Base-by-base conservation (phyloP, 2,888 invertebrate genomes). In the Amphipyra berbera region DNA sequence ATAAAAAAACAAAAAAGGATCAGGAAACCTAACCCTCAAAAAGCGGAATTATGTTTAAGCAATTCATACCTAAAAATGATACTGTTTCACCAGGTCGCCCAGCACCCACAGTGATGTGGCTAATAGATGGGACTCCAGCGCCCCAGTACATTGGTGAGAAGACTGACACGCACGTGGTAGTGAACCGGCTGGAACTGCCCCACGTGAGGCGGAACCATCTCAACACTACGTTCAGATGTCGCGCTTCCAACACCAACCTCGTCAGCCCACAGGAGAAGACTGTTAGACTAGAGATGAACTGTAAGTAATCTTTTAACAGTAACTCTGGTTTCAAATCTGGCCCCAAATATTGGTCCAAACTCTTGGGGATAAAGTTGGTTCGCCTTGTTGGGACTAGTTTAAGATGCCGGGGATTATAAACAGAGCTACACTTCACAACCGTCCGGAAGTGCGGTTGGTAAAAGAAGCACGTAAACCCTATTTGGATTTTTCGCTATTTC, bases 191-290 rank as follows among this genome's bases (percentile, higher is more conserved):
- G 79, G 97, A 97, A 86, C 96, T 98, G 76, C 96, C 96, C 14
- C 96, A 96, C 73, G 95, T 98, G 58, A 96, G 96, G 75, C 95
- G 98, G 74, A 96, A 96, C 67, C 97, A 98, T 79, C 95, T 98
- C 61, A 98, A 98, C 90, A 97, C 97, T 42, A 97, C 97, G 37
- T 98, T 97, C 95, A 97, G 97, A 89, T 98, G 98, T 88, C 97
- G 97, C 89, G 98, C 98, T 10, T 96, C 97, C 61, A 98, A 98
- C 88, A 98, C 98, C 46, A 97, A 98, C 89, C 96, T 98, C 67
- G 97, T 97, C 88, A 96, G 97, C 86, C 98, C 98, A 1, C 96
- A 97, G 60, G 98, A 98, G 90, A 97, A 97, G 88, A 97, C 96
- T 73, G 97, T 98, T 78, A 96, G 97, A 80, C 95, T 98, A 81